Base-by-base conservation (phyloP, 92 coral and sea anemone species). In the Scolanthus callimorphus region DNA sequence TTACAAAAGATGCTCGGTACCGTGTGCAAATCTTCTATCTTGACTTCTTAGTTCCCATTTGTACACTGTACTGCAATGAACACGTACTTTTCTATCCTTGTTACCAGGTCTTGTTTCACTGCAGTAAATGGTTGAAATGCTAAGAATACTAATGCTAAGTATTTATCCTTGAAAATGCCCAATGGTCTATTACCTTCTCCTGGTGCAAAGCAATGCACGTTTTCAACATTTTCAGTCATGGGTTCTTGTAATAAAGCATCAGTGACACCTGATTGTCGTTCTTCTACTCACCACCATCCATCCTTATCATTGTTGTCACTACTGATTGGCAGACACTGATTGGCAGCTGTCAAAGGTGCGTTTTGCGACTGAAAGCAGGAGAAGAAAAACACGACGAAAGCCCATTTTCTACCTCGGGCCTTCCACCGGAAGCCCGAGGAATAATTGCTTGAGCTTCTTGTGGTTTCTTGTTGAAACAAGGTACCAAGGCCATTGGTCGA, bases 11-110 rank as follows among this genome's bases (percentile, higher is more conserved):
- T 84, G 26, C 67, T 84, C 31, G 91, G 91, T 11, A 84, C 85
- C 11, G 85, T 72, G 69, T 27, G 91, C 85, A 50, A 62, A 85
- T 49, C 91, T 77, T 67, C 90, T 84, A 60, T 78, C 91, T 38
- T 70, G 70, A 58, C 76, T 57, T 68, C 86, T 59, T 25, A 79
- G 56, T 39, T 84, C 78, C 91, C 83, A 79, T 28, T 85, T 78
- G 28, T 70, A 60, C 11, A 84, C 49, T 65, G 80, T 79, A 58
- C 86, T 85, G 62, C 79, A 79, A 9, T 22, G 57, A 11, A 85
- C 79, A 59, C 79, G 86, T 4, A 59, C 30, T 43, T 37, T n/a
- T 46, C 92, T 80, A 0, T 80, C 77, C 39, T 69, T 68, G 59
- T 79, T 79, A 21, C 69, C 83, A 39, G 71, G 13, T 74, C 92